Conservation (phyloP, 2,797 vertebrate genomes). For the Eutrigla gurnardus region DNA sequence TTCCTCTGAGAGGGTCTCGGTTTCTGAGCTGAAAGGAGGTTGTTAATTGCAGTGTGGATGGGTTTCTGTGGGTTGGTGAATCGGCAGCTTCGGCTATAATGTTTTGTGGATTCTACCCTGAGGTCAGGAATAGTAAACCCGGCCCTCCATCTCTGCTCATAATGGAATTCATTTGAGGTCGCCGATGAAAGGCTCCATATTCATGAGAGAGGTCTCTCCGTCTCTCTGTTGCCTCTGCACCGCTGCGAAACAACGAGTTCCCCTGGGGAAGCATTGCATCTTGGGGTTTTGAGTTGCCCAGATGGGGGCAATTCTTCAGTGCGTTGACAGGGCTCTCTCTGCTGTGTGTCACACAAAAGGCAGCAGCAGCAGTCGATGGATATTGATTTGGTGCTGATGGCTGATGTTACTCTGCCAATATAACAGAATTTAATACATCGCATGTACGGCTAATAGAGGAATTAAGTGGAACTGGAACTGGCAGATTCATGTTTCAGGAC, state of each 20-base stretch:
- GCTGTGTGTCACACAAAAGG: constrained; percentile 10
- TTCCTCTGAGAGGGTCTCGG: constrained; percentile 1
- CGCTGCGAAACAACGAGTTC: constrained; percentile 41
- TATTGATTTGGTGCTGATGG: constrained; percentile 31
- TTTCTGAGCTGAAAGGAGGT: constrained; percentile 11
- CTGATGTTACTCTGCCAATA: neutral
- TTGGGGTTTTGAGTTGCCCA: constrained; percentile 47
- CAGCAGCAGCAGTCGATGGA: neutral
- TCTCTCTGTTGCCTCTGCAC: constrained; percentile 14
- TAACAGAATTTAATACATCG: neutral
- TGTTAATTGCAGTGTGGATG: constrained; percentile 26
- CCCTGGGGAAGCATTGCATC: constrained; percentile 60
- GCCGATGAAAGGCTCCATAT: constrained; percentile 63
- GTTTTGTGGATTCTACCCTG: constrained; percentile 29
- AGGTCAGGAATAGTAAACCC: constrained; percentile 50
- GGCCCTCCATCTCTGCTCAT: constrained; percentile 41
- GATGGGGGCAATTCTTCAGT: constrained; percentile 50
- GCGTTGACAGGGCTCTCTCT: constrained; percentile 38
- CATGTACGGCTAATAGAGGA: neutral
- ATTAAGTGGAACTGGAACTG: neutral
- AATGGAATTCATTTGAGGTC: constrained; percentile 69
- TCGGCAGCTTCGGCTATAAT: constrained; percentile 28
- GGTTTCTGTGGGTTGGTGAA: constrained; percentile 39
- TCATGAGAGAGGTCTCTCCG: constrained; percentile 55
- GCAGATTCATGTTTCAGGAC: neutral